These are phyloP conservation scores for Pedionomus torquatus DNA, from an alignment of 2,113 vertebrate species.

Conservation along the genomic window DNA sequence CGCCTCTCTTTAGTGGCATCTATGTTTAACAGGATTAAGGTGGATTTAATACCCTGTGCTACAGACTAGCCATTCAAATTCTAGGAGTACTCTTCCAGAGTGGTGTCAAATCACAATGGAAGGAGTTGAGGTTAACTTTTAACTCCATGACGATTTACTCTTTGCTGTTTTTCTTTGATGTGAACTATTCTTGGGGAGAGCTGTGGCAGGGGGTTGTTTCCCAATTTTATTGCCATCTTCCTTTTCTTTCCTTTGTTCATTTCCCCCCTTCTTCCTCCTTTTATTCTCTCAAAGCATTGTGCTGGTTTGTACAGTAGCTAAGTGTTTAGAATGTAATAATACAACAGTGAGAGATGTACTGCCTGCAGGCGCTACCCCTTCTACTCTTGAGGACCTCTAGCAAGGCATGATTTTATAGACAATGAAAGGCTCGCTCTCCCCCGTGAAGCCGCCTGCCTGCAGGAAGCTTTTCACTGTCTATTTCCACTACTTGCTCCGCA, in stretches of 20 bases:
- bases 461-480: conserved; percentile 60
- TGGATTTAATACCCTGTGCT: conserved; percentile 45
- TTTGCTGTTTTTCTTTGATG: conserved; percentile 19
- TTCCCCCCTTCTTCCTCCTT: background rate
- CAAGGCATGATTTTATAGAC: conserved; percentile 65
- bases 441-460: conserved; percentile 31
- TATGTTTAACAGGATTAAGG: conserved; percentile 57
- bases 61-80: conserved; percentile 35
- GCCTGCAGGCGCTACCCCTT: conserved; percentile 48
- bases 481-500: conserved; percentile 58
- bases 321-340: conserved; percentile 51
- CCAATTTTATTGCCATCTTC: background rate
- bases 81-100: conserved; percentile 3
- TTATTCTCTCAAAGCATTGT: conserved; percentile 25
- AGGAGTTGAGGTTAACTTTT: conserved; percentile 45
- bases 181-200: conserved; percentile 3
- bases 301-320: conserved; percentile 39
- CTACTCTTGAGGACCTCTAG: conserved; percentile 57
- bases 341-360: conserved; percentile 46
- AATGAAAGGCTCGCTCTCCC: conserved; percentile 47
- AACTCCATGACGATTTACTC: background rate
- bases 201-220: background rate
- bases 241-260: conserved; percentile 24
- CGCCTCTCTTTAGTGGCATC: conserved; percentile 18
- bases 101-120: conserved; percentile 50